phyloP scores from a whole-genome alignment of 1,140 invertebrate genomes.

The Catajapyx aquilonaris region DNA sequence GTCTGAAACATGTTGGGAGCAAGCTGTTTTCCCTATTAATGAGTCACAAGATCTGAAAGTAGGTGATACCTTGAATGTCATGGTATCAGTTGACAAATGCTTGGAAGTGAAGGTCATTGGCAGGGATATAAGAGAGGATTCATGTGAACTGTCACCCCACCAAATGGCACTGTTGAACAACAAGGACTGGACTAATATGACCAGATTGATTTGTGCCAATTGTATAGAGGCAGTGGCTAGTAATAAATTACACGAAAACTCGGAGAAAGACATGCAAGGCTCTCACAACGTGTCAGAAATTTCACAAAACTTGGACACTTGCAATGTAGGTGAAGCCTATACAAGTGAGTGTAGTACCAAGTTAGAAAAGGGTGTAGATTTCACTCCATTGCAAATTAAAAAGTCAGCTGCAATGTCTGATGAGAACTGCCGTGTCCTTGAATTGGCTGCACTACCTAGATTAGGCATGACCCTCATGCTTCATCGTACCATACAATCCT shows the following conservation, averaged over 20 bases:
- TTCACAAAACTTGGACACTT: too few relatives aligned
- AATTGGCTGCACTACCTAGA: too few relatives aligned
- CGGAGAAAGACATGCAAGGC: too few relatives aligned
- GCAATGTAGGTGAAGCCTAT: too few relatives aligned
- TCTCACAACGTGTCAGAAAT: too few relatives aligned
- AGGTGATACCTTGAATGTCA: conserved; percentile 10
- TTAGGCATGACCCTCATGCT: not conserved
- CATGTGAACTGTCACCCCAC: conserved; percentile 11
- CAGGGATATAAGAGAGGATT: not conserved
- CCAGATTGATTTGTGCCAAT: not conserved
- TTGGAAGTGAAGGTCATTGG: not conserved
- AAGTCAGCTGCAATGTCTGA: too few relatives aligned
- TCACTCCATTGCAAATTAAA: too few relatives aligned
- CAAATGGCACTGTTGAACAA: conserved; percentile 10
- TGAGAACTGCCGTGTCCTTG: too few relatives aligned
- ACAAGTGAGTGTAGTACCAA: too few relatives aligned
- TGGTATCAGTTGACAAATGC: conserved; percentile 9
- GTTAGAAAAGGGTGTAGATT: too few relatives aligned
- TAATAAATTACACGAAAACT: too few relatives aligned
- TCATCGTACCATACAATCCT: conserved; percentile 13
- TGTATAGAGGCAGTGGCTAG: too few relatives aligned
- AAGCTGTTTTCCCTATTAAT: conserved; percentile 36
- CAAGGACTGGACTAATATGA: conserved; percentile 11
- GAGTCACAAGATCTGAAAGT: conserved; percentile 12
- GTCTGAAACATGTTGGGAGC: conserved; percentile 43